Base-by-base conservation (phyloP, 53 echinoderm and acorn worm species). In the Holothuria scabra region DNA sequence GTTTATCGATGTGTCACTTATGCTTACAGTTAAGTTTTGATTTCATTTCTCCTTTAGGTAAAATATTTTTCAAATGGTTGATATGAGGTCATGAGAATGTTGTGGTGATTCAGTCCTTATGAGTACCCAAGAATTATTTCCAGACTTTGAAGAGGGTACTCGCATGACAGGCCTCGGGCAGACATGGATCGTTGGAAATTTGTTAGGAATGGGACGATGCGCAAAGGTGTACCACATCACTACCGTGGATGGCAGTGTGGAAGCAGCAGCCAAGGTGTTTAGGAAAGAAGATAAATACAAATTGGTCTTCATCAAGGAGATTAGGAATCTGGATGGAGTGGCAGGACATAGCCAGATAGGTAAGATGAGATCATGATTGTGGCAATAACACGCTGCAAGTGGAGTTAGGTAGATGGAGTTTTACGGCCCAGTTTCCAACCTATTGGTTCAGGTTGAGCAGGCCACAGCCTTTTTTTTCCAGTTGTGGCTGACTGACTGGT, bases 201-300 rank as follows among this genome's bases (percentile, higher is more conserved):
- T 82, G n/a, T 65, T 90, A 0, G 95, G 95, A 29, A 95, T 92
- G 92, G 95, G 95, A 11, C 88, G 92, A 7, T 95, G 95, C 41
- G 92, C 95, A 60, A 92, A 90, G 72, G 95, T 95, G 41, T 95
- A 92, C 75, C 92, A 95, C 58, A 92, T 90, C 55, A 90, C 86
- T 23, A 90, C 95, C 11, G 86, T 82, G 34, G 92, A 90, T 59
- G 92, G 88, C 33, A 88, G 90, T 65, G 82, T 90, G 32, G 87
- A 87, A 60, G 87, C 90, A 59, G 95, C 95, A 23, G 88, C 92
- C 18, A 95, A 95, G 79, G 95, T 92, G 0, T 95, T 90, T 61
- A 80, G 92, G 46, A 87, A 88, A 46, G 95, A 92, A 57, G 95
- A 95, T 85, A 95, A 95, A 58, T 95, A 95, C 49, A 81, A 84